Percentiles rank a stretch among this genome's conserved stretches.
Conservation (phyloP, 2,797 vertebrate species). For the Chromis chromis region DNA sequence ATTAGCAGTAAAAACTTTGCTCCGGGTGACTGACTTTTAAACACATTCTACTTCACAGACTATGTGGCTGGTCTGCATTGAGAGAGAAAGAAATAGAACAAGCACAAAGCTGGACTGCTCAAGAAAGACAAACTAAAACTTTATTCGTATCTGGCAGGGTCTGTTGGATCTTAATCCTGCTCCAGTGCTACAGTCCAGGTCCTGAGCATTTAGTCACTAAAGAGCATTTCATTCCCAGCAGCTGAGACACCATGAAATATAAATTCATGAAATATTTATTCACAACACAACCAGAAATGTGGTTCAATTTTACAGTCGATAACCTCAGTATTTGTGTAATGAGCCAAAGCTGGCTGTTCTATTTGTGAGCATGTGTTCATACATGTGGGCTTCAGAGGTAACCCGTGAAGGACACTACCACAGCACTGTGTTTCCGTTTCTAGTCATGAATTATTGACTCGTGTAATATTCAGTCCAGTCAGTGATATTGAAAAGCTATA, state of each 20-base stretch:
- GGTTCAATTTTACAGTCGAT: conserved; percentile 65
- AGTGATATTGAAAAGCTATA: conserved; percentile 37
- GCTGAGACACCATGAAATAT: conserved; percentile 62
- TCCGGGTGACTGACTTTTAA: no score
- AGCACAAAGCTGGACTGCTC: no score
- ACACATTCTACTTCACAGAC: no score
- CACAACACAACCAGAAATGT: conserved; percentile 54
- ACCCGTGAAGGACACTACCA: conserved; percentile 56
- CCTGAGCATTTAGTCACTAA: conserved; percentile 51
- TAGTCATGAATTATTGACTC: conserved; percentile 70
- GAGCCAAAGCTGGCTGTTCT: conserved; percentile 17
- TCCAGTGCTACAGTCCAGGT: conserved; percentile 26
- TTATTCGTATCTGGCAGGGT: neutral
- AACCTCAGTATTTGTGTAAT: conserved; percentile 37
- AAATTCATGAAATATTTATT: conserved; percentile 78
- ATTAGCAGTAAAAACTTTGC: neutral
- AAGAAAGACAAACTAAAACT: neutral
- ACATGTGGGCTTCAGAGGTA: neutral
- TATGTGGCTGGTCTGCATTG: no score
- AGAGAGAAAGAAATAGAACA: no score
- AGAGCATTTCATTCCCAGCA: conserved; percentile 56
- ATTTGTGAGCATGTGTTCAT: conserved; percentile 2
- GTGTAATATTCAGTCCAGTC: conserved; percentile 40
- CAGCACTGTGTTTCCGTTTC: conserved; percentile 56
- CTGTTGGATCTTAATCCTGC: conserved; percentile 6